Evolutionary conservation across 2,797 vertebrate genomes (phyloP), one percentile per base, ranked within the genome.

Genomic region (Macropodus opercularis): DNA sequence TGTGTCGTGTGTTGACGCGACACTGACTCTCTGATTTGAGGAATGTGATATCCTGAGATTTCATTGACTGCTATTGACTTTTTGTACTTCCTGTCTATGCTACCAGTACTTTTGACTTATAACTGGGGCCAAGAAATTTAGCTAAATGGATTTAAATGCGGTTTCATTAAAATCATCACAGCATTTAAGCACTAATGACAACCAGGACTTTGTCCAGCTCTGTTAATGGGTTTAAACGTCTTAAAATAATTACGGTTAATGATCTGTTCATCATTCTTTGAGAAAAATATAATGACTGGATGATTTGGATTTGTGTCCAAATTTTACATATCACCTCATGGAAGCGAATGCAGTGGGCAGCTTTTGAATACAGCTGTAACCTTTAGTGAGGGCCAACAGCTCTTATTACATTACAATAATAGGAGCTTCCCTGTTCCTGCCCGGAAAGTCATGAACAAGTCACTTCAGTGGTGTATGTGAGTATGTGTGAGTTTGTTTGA

Each of bases 21-120:
- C 51, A 87, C 73, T 80, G 84, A 75, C 82, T 88, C 87, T 93
- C 92, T 89, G 82, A 85, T 93, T 89, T 90, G 84, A 86, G 44
- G 52, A 90, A 80, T 21, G 6, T 70, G 88, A 89, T 89, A 85
- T 80, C 75, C 81, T 75, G 77, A 61, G 51, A 85, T 85, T 67
- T 80, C 72, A 85, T 86, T 84, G 86, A 86, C 80, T 77, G 69
- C 17, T 1, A 89, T 65, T 80, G 83, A 87, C 72, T 88, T 73
- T 48, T 77, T 70, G 73, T 56, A 80, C 79, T 85, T 85, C 79
- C 82, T 85, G 81, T 79, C 55, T 73, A 63, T 57, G 69, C 8
- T 26, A 56, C 49, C 42, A 66, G 65, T 53, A 64, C 70, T 75
- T 32, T 50, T 63, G n/a, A 52, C n/a, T 31, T 51, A 27, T 53